Evolutionary conservation across 2,113 vertebrate species (phyloP), one percentile per base, ranked within the genome.

Genomic region (Scartelaos histophorus): DNA sequence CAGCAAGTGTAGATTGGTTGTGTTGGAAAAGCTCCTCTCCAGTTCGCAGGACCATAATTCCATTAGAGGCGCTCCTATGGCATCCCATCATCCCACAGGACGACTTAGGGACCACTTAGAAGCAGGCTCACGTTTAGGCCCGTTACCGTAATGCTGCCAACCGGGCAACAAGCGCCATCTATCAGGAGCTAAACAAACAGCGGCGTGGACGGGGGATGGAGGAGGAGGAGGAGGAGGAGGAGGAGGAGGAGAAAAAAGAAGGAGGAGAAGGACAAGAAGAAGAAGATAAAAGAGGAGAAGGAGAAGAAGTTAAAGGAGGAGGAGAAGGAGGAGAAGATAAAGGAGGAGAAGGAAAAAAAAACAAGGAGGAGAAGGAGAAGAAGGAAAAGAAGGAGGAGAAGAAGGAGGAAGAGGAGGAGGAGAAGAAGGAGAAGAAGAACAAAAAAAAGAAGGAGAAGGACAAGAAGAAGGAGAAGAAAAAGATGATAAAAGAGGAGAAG

Each of bases 61-160:
- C 90, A 90, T 90, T 90, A 91, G 85, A 66, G 90, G 78, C n/a
- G 84, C 84, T 82, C 54, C 87, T 75, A 87, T 84, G 88, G 87
- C 84, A 83, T 90, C 90, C 85, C 85, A 85, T 87, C 85, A 89
- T 88, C 88, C 88, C 88, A 70, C 87, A 90, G 90, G 90, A 86
- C 82, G 78, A 89, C 85, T 89, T 89, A 90, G 90, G 85, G 84
- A 87, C 88, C 90, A 90, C 90, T 91, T 90, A 90, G 90, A 91
- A 82, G 78, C 78, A 83, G 67, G 87, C 67, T 84, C 81, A 80
- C 85, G 74, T 90, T 61, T 83, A 88, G 88, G 82, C 54, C 83
- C 66, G 83, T 85, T 86, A 86, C 85, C 76, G 86, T 85, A 77
- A 88, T 80, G 89, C 84, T 89, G 87, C 86, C 87, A 90, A 87